Conservation (phyloP, 2,797 vertebrate species). For the Poecilia velifera region DNA sequence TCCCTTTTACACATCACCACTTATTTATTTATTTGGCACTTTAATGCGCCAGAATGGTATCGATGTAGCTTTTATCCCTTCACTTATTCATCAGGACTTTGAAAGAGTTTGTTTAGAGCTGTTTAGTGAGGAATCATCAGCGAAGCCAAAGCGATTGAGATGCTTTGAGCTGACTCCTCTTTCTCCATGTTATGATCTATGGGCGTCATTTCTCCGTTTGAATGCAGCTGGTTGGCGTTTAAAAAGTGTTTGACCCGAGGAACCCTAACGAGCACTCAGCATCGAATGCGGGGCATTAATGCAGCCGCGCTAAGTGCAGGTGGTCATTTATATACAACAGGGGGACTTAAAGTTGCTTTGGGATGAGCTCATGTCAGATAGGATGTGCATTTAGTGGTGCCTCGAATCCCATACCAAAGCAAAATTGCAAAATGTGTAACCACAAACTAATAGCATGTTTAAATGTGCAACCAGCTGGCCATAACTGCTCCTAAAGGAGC, state of each 20-base stretch:
- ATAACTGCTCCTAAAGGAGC: constrained; percentile 25
- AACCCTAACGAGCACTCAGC: constrained; percentile 66
- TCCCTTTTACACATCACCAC: constrained; percentile 59
- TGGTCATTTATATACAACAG: constrained; percentile 46
- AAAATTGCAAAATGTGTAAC: constrained; percentile 22
- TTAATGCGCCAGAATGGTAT: constrained; percentile 79
- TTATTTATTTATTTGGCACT: constrained; percentile 81
- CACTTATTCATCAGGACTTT: constrained; percentile 79
- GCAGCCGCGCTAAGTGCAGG: constrained; percentile 60
- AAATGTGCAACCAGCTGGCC: constrained; percentile 14
- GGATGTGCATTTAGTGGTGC: constrained; percentile 6
- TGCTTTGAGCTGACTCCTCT: constrained; percentile 47
- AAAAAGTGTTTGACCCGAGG: constrained; percentile 67
- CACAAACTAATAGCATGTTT: constrained; percentile 25
- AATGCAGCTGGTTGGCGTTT: constrained; percentile 53
- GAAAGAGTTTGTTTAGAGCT: constrained; percentile 79
- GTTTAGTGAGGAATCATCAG: constrained; percentile 65
- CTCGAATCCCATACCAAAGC: neutral
- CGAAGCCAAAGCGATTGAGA: constrained; percentile 50
- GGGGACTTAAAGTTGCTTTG: constrained; percentile 13
- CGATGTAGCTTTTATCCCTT: constrained; percentile 80
- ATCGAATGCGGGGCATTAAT: constrained; percentile 51
- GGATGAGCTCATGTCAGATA: constrained; percentile 17
- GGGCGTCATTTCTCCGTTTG: constrained; percentile 55
- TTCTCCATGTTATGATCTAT: constrained; percentile 52